Evolutionary conservation across 2,113 vertebrate species (phyloP).

Genomic region (Anguilla rostrata): DNA sequence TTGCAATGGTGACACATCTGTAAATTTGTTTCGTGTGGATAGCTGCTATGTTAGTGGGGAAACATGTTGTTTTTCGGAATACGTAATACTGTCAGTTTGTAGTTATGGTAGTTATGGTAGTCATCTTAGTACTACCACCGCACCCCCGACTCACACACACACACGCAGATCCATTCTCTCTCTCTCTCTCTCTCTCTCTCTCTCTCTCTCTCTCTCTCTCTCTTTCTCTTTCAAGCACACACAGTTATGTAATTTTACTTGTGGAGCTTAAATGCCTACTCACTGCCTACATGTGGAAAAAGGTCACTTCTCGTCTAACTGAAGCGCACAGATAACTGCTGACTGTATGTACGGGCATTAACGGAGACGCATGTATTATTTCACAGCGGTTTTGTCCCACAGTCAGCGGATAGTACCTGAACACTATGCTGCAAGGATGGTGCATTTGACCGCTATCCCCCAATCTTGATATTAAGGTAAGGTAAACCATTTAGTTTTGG

Average conservation of each 20-base stretch:
- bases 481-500: background rate
- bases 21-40: background rate
- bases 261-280: background rate
- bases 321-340: background rate
- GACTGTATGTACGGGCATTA: background rate
- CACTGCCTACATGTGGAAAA: background rate
- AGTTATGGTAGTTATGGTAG: background rate
- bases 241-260: background rate
- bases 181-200: no score
- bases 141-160: no score
- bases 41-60: background rate
- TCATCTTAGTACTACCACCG: no score
- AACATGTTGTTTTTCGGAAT: background rate
- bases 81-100: background rate
- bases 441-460: slow-evolving; percentile 15
- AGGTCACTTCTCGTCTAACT: background rate
- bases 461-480: slow-evolving; percentile 21
- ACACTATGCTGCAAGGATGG: slow-evolving; percentile 1
- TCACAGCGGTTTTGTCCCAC: slow-evolving; percentile 2
- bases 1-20: background rate
- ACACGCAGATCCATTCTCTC: background rate
- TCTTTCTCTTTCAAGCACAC: background rate
- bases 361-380: background rate
- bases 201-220: background rate
- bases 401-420: slow-evolving; percentile 4